Conservation (phyloP, 53 echinoderm and acorn worm species). For the Zoroaster sp. region DNA sequence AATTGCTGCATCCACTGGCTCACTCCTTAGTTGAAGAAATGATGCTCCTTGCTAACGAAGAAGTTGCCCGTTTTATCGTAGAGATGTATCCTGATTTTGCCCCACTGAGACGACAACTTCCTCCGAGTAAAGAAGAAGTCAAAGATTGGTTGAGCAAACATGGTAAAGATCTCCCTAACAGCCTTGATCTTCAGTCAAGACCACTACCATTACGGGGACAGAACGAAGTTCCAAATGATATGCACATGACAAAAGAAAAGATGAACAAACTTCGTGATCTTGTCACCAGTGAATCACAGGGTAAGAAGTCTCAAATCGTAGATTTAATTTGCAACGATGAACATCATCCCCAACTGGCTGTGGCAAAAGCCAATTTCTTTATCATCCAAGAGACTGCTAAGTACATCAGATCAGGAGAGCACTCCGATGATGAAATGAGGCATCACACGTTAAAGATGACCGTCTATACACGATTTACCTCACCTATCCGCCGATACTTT, state of each 20-base stretch:
- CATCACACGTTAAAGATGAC: constrained; percentile 59
- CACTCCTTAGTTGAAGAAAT: constrained; percentile 80
- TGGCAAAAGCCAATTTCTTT: constrained; percentile 48
- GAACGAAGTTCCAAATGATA: neutral
- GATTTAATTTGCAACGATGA: constrained; percentile 60
- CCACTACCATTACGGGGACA: neutral
- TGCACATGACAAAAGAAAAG: constrained; percentile 26
- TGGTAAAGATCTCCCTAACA: neutral
- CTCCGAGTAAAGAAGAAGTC: constrained; percentile 58
- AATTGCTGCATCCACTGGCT: constrained; percentile 54
- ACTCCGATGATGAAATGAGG: neutral
- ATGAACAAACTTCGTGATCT: constrained; percentile 10
- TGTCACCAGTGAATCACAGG: neutral
- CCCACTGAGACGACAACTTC: constrained; percentile 71
- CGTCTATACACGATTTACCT: constrained; percentile 76
- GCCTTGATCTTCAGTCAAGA: constrained; percentile 12
- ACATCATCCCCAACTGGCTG: constrained; percentile 72
- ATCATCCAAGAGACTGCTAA: constrained; percentile 60
- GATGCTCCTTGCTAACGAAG: constrained; percentile 80
- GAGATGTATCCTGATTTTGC: constrained; percentile 42
- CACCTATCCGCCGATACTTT: constrained; percentile 84
- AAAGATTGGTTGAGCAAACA: constrained; percentile 51
- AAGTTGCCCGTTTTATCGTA: constrained; percentile 60
- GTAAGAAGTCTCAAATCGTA: constrained; percentile 47
- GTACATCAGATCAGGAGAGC: constrained; percentile 61